Percentiles rank a stretch among this genome's conserved stretches.
Conservation (phyloP, 2,888 invertebrate species). For the Limnephilus marmoratus region DNA sequence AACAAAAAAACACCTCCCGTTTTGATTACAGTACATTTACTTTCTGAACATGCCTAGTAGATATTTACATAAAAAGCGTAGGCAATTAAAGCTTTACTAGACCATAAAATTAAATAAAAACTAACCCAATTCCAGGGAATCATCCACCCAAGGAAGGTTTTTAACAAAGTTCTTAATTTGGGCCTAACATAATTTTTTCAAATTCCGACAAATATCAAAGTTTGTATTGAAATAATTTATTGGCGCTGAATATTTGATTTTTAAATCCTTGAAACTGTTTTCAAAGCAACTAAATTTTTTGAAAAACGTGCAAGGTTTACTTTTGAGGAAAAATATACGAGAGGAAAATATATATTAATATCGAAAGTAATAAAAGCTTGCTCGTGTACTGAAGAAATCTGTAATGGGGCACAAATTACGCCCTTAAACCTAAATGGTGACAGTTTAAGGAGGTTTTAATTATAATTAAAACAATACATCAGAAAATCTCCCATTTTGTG, state of each 20-base stretch:
- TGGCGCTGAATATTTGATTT: background rate
- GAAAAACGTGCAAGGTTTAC: background rate
- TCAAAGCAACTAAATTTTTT: background rate
- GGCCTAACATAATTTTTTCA: too few relatives aligned
- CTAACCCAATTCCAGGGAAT: too few relatives aligned
- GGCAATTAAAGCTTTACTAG: too few relatives aligned
- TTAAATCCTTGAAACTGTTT: background rate
- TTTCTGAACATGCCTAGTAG: too few relatives aligned
- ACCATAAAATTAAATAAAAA: background rate
- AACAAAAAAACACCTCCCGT: too few relatives aligned
- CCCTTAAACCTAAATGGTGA: background rate
- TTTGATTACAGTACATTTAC: too few relatives aligned
- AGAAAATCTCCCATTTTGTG: background rate
- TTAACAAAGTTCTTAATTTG: too few relatives aligned
- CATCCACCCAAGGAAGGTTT: too few relatives aligned
- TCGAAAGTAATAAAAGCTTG: background rate
- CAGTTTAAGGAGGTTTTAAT: background rate
- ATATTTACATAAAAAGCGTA: too few relatives aligned
- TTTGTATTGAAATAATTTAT: background rate
- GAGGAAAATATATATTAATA: background rate
- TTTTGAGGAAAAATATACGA: background rate
- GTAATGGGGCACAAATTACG: slow-evolving; percentile 21
- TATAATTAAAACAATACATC: slow-evolving; percentile 1
- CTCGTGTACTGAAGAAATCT: background rate
- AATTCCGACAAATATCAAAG: background rate